Conservation (phyloP, 2,888 invertebrate genomes). For the Dysmachus trigonus region DNA sequence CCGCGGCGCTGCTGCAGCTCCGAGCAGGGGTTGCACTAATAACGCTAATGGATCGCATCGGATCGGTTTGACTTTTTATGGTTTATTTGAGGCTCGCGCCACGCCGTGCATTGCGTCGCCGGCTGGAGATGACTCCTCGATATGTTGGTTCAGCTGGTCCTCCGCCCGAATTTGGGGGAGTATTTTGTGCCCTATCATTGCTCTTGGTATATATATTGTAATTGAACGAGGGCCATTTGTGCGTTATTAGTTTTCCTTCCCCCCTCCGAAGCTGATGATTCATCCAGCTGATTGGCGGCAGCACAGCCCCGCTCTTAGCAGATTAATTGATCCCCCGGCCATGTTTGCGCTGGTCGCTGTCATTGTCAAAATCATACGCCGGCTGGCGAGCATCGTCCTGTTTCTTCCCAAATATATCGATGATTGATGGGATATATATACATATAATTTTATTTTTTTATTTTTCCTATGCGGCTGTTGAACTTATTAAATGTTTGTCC, state of each 20-base stretch:
- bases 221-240: conserved; percentile 38
- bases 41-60: conserved; percentile 30
- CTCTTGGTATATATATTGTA: background rate
- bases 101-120: background rate
- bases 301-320: background rate
- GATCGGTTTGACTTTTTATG: conserved; percentile 35
- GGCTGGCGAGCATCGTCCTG: background rate
- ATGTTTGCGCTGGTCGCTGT: conserved; percentile 8
- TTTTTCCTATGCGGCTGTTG: background rate
- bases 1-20: background rate
- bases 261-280: background rate
- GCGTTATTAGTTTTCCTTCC: conserved; percentile 34
- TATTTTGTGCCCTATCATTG: background rate
- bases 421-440: conserved; percentile 22
- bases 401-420: background rate
- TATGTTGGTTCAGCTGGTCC: conserved; percentile 35
- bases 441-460: background rate
- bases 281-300: background rate
- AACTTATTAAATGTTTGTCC: conserved; percentile 10
- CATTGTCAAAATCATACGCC: background rate
- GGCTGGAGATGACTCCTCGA: conserved; percentile 12
- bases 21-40: conserved; percentile 30
- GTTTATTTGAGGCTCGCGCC: conserved; percentile 21
- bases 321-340: conserved; percentile 18
- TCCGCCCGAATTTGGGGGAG: conserved; percentile 2